Evolutionary conservation across 2,113 vertebrate genomes (phyloP).

Genomic region (Scolopax mira): DNA sequence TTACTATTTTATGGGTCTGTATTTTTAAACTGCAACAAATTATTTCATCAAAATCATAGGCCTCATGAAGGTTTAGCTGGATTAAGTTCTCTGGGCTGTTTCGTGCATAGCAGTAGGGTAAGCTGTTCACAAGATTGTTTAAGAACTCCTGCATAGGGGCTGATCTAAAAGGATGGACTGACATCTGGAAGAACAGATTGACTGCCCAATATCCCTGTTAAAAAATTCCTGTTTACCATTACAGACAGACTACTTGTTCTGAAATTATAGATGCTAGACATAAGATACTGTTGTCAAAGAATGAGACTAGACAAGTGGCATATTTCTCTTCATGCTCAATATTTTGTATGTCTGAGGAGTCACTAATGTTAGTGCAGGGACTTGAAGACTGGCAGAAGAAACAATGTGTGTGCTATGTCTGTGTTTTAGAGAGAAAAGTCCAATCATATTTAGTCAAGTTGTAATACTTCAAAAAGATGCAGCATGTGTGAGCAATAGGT

Average conservation of each 20-base stretch:
- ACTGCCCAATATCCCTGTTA: neutral
- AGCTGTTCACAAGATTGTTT: neutral
- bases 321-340: neutral
- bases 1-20: neutral
- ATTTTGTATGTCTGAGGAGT: neutral
- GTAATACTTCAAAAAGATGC: neutral
- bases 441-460: neutral
- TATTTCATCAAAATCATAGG: neutral
- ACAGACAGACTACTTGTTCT: neutral
- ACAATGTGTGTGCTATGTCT: accelerated
- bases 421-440: neutral
- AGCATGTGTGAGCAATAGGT: neutral
- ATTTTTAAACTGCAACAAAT: neutral
- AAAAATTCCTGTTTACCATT: neutral
- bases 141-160: neutral
- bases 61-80: neutral
- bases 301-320: neutral
- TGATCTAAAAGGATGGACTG: neutral
- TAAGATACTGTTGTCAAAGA: neutral
- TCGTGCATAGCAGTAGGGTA: neutral
- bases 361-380: neutral
- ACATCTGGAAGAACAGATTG: neutral
- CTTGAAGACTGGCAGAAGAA: neutral
- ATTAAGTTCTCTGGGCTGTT: neutral
- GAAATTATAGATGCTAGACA: neutral